Base-by-base conservation (phyloP, 2,797 vertebrate genomes). In the Protosalanx chinensis region DNA sequence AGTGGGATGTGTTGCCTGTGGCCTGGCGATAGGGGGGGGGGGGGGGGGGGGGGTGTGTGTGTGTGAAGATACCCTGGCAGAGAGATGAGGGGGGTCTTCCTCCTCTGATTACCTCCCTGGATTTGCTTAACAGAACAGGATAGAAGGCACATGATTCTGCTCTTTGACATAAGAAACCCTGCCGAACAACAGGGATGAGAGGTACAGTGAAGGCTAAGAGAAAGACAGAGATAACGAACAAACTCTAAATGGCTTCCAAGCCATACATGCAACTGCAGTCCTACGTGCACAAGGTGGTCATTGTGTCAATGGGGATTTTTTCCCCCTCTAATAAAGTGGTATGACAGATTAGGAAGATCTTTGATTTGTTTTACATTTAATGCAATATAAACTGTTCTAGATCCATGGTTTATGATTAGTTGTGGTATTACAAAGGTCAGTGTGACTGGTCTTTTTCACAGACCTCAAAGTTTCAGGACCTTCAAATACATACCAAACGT, bases 91-190 rank as follows among this genome's bases (percentile, higher is more conserved):
- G 33, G 37, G 57, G 35, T 60, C 67, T 67, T 53, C 35, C 49
- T 49, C 46, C 72, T 32, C 61, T 74, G 74, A 80, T 78, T 66
- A 69, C 58, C 13, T 53, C 49, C 37, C 10, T 46, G 68, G 73
- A 76, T 77, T 70, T 41, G 7, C 67, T 75, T 81, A 85, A 83
- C 81, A 80, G 18, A 1, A 13, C 41, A 49, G 41, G 59, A 60
- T 75, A 82, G 77, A 72, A 53, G 58, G 64, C 74, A 78, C 79
- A 76, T 65, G 78, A 76, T 75, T 49, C 60, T 72, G 66, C 37
- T 15, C 10, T 46, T 46, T 46, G 41, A 46, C 41, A 13, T 13
- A 46, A 27, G n/a, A 59, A 59, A 27, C 57, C 6, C 6, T 20
- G 27, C 2, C 0, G 7, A 27, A 59, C 57, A 20, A 20, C 20